These are phyloP conservation scores for Oasisia sp. DNA, from an alignment of 2,888 invertebrate genomes.

Conservation along the genomic window DNA sequence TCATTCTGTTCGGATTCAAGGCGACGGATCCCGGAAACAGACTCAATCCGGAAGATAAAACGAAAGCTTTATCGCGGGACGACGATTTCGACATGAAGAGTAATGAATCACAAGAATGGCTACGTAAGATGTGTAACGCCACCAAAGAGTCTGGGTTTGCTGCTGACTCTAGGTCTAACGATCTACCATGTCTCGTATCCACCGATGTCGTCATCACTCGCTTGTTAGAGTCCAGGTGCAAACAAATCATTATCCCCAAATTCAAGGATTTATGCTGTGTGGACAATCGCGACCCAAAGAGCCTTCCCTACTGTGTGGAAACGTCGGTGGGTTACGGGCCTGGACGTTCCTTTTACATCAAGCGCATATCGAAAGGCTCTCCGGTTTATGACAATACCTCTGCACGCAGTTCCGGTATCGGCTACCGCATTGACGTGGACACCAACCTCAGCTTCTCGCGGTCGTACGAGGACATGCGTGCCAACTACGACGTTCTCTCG, in stretches of 20 bases:
- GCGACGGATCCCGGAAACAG: conserved; percentile 87
- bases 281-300: background rate
- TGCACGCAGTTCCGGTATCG: background rate
- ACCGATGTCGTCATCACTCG: background rate
- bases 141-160: background rate
- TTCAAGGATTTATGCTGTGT: background rate
- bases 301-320: background rate
- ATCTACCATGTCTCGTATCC: background rate
- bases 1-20: conserved; percentile 86
- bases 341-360: background rate
- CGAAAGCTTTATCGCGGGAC: conserved; percentile 67
- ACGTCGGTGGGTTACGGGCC: background rate
- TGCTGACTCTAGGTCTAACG: background rate
- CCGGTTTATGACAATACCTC: background rate
- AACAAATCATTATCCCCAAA: background rate
- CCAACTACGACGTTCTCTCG: conserved; percentile 79
- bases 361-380: background rate
- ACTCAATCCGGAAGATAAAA: conserved; percentile 74
- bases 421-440: conserved; percentile 25
- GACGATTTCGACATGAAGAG: conserved; percentile 82
- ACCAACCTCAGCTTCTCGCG: conserved; percentile 72
- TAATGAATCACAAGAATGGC: conserved; percentile 83
- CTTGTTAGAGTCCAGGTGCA: background rate
- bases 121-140: conserved; percentile 78
- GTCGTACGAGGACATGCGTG: conserved; percentile 77